Conservation (phyloP, 2,113 vertebrate species). For the Mormoops blainvillei region DNA sequence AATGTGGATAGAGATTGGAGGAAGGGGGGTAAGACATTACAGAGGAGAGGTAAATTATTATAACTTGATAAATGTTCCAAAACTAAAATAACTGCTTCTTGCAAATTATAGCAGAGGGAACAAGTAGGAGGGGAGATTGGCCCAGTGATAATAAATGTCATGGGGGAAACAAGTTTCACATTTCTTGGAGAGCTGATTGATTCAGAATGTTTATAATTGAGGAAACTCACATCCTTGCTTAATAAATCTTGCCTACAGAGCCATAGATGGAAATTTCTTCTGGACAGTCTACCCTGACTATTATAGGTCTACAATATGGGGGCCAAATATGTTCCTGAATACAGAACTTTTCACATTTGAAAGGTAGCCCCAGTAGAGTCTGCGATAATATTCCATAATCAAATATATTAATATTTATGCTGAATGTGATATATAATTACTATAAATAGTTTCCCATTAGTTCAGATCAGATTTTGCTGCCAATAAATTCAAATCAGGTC, state of each 20-base stretch:
- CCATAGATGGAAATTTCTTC: background rate
- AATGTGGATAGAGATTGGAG: background rate
- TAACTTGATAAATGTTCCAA: slow-evolving; percentile 14
- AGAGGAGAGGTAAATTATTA: background rate
- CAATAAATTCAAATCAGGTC: slow-evolving; percentile 8
- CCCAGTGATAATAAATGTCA: slow-evolving; percentile 25
- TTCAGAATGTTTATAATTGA: slow-evolving; percentile 53
- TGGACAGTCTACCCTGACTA: background rate
- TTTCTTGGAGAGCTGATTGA: slow-evolving; percentile 9
- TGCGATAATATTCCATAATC: background rate
- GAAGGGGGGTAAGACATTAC: background rate
- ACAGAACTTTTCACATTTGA: background rate
- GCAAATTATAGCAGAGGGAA: background rate
- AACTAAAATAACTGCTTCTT: slow-evolving; percentile 42
- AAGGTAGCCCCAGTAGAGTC: background rate
- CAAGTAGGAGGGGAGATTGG: slow-evolving; percentile 29
- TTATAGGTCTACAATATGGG: background rate
- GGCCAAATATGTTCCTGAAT: background rate
- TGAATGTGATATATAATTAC: background rate
- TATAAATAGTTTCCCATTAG: background rate
- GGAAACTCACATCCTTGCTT: background rate
- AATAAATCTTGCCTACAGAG: slow-evolving; percentile 1
- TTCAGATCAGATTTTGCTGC: background rate
- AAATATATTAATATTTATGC: background rate
- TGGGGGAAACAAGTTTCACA: background rate